Evolutionary conservation across 2,113 vertebrate species (phyloP).

Genomic region (Strix uralensis): DNA sequence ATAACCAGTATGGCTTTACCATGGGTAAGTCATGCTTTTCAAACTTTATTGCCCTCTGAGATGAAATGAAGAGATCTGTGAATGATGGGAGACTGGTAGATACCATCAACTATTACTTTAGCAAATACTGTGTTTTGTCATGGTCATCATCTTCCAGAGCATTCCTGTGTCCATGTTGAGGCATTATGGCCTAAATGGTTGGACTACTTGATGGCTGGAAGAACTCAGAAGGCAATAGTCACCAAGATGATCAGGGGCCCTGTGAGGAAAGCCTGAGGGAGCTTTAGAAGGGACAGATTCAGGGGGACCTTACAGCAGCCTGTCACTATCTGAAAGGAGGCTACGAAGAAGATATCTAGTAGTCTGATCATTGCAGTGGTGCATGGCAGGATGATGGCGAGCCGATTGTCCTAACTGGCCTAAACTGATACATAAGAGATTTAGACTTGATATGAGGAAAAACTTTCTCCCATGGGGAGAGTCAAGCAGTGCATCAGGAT

Average conservation of each 20-base stretch:
- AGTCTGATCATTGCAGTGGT: not conserved
- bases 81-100: not conserved
- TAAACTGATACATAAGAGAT: not conserved
- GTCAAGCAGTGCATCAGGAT: not conserved
- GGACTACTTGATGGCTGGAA: not conserved
- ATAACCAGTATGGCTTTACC: not conserved
- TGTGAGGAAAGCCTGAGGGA: not conserved
- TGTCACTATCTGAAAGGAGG: not conserved
- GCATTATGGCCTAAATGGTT: not conserved
- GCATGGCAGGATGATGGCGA: accelerated
- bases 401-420: not conserved
- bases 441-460: not conserved
- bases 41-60: not conserved
- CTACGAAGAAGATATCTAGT: not conserved
- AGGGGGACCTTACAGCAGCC: not conserved
- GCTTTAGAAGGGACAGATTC: not conserved
- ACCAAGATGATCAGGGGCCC: not conserved
- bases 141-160: not conserved
- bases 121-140: not conserved
- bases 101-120: not conserved
- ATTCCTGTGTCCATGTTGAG: not conserved
- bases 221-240: not conserved
- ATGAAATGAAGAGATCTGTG: not conserved
- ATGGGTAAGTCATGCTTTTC: not conserved
- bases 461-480: not conserved